Base-by-base conservation (phyloP, 2,888 invertebrate genomes). In the Creontiades dilutus region DNA sequence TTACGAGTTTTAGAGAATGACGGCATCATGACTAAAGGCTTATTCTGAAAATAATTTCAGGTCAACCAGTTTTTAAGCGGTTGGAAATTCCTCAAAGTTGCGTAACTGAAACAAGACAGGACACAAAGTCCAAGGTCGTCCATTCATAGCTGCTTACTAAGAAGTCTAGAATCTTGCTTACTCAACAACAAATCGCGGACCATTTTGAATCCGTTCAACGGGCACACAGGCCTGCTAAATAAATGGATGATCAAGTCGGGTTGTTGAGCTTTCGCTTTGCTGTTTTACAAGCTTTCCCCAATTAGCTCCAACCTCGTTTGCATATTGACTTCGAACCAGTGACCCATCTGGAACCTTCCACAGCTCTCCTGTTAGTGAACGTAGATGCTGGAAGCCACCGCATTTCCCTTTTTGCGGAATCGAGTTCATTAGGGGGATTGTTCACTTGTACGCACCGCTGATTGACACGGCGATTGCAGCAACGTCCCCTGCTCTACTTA, bases 71-170 rank as follows among this genome's bases (percentile, higher is more conserved):
- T 78, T 76, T 47, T 19, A 46, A 19, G 46, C 47, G 16, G 9
- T 46, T 78, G 78, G 78, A 78, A 78, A 78, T 78, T 78, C 78
- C 46, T 78, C 19, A 0, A 11, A 19, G 16, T 78, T 52, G 52
- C 52, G 82, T 52, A 82, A 82, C 13, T 81, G 46, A 47, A 81
- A 47, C 48, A 14, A 37, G 47, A 2, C 82, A 52, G 14, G 82
- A 52, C 47, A 7, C 14, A 81, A 23, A 14, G 81, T 19, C 78
- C 78, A 78, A 78, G 78, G 78, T 37, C 78, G 78, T 78, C 37
- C 78, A 46, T 46, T 78, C 78, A 16, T 37, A 37, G 37, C 37
- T 37, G 2, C 37, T 37, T 4, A 61, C 11, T 68, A 23, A 5
- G 68, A 23, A 9, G 68, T 68, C 68, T 68, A 11, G 19, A 23